Evolutionary conservation across 1,140 invertebrate genomes (phyloP), one percentile per base, ranked within the genome.

Genomic region (Brachionus rotundiformis): DNA sequence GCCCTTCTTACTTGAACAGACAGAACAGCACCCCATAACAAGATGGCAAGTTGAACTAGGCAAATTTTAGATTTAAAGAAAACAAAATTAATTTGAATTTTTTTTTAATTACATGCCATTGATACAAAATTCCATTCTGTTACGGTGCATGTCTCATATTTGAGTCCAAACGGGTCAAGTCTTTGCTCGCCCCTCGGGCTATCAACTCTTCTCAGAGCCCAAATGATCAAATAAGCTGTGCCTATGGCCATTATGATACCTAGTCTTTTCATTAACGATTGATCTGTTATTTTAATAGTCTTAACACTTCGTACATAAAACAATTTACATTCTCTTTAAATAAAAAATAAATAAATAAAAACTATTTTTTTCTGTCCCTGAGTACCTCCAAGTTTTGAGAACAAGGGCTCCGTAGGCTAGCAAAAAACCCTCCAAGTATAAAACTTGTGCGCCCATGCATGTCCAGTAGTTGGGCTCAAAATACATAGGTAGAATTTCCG

Each of bases 301-400:
- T 79, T 79, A 4, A 79, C 76, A 63, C 76, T 79, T 59, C 76
- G 25, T 13, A 79, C 76, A 63, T 79, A 79, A 79, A 79, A 79
- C 25, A 79, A 79, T 79, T 79, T 79, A 13, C 76, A 79, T 54
- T 79, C 76, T 16, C 76, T 79, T 19, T 13, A 79, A 31, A 49
- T 41, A 29, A 54, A 54, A 27, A 54, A 1, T 10, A 19, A 61
- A 19, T 49, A 5, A 19, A 54, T n/a, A n/a, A n/a, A n/a, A n/a
- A n/a, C n/a, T n/a, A n/a, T n/a, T n/a, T n/a, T n/a, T n/a, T n/a
- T n/a, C n/a, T n/a, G n/a, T n/a, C n/a, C n/a, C n/a, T n/a, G n/a
- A n/a, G n/a, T n/a, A 79, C 76, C 76, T 54, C 76, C 76, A 79
- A 27, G 76, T 79, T 54, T 79, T 79, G 11, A 79, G 76, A 31